A percentile compares a stretch with the other conserved stretches of the same genome.
Evolutionary conservation across 1,140 invertebrate species (phyloP).

Genomic region (Drosophila varians): DNA sequence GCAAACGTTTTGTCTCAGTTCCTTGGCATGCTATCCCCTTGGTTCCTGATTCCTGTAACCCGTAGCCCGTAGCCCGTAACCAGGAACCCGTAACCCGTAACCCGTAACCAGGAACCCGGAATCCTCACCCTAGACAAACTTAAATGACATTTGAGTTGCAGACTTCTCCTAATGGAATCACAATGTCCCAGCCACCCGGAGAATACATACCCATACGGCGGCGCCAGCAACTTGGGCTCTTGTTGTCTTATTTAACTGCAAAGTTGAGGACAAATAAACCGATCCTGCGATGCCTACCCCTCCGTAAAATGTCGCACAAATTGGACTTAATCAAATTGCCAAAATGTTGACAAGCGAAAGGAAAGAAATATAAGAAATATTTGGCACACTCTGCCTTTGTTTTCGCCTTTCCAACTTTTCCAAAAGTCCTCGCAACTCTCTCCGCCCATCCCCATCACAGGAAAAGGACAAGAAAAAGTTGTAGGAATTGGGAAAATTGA

Average conservation of each 20-base stretch:
- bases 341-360: slow-evolving; percentile 63
- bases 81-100: not conserved
- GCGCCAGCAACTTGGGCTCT: slow-evolving; percentile 30
- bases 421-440: slow-evolving; percentile 8
- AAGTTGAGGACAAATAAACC: slow-evolving; percentile 72
- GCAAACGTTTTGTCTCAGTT: slow-evolving; percentile 52
- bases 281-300: too few species aligned
- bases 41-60: not conserved
- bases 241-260: slow-evolving; percentile 70
- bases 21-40: slow-evolving; percentile 14
- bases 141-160: slow-evolving; percentile 76
- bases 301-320: slow-evolving; percentile 60
- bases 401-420: slow-evolving; percentile 30
- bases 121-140: slow-evolving; percentile 38
- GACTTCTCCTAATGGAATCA: slow-evolving; percentile 79
- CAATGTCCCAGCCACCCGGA: slow-evolving; percentile 53
- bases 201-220: slow-evolving; percentile 10
- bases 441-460: too few species aligned
- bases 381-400: slow-evolving; percentile 64
- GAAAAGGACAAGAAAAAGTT: slow-evolving; percentile 12
- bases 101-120: not conserved
- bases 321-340: slow-evolving; percentile 79
- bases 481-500: slow-evolving; percentile 24
- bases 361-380: slow-evolving; percentile 44
- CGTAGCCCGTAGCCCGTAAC: not conserved